phyloP scores from a whole-genome alignment of 2,113 vertebrate species.

The Tricholaema leucomelas region DNA sequence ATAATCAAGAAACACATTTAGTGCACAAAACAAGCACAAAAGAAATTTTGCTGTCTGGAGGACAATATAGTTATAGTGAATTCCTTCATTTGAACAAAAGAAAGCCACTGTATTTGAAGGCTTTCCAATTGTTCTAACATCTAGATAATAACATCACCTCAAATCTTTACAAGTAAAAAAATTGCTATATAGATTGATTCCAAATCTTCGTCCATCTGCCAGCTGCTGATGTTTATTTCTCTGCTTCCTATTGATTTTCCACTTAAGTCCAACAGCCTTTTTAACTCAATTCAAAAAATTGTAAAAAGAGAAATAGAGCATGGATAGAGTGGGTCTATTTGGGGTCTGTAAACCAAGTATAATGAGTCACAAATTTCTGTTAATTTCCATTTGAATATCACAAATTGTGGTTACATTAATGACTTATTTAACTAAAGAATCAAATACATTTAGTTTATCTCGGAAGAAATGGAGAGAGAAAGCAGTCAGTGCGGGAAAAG shows the following conservation, averaged over 20 bases:
- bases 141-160: neutral
- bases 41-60: neutral
- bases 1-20: neutral
- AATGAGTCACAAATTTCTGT: neutral
- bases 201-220: neutral
- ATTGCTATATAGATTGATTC: neutral
- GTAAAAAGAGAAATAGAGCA: neutral
- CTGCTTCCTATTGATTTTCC: conserved; percentile 32
- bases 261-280: neutral
- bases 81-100: neutral
- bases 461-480: neutral
- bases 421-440: neutral
- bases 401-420: conserved; percentile 19
- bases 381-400: neutral
- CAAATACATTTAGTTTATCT: neutral
- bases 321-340: neutral
- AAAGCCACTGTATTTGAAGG: neutral
- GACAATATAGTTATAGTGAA: neutral
- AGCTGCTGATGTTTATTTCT: conserved; percentile 3
- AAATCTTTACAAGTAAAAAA: conserved; percentile 7
- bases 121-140: neutral
- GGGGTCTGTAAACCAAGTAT: neutral
- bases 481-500: neutral
- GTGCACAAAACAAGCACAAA: too few species aligned
- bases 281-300: neutral